Percentiles rank a stretch among this genome's conserved stretches.
These are phyloP conservation scores for Labia minor DNA, from an alignment of 2,888 invertebrate genomes.

Conservation along the genomic window DNA sequence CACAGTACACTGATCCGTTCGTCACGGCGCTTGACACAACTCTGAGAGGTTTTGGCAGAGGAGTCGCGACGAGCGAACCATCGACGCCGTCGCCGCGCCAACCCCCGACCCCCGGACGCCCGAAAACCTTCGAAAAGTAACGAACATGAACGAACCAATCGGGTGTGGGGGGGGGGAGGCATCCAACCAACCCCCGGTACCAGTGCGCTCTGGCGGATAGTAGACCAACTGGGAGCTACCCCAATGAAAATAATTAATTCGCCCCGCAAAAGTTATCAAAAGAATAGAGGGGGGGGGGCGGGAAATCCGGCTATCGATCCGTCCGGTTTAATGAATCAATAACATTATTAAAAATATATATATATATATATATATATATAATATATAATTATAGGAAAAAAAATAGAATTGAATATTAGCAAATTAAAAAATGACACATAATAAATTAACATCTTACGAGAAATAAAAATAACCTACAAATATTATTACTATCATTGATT, in stretches of 20 bases:
- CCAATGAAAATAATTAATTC: too few species aligned
- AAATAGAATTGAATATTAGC: too few species aligned
- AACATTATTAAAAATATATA: too few species aligned
- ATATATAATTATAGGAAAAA: too few species aligned
- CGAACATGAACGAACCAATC: neutral
- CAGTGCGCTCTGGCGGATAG: neutral
- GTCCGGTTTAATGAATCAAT: neutral
- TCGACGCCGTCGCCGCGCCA: neutral
- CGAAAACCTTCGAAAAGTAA: neutral
- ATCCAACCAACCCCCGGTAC: neutral
- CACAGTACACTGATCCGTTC: neutral
- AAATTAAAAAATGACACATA: too few species aligned
- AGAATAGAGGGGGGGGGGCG: neutral
- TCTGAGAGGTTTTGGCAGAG: neutral
- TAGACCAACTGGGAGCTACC: neutral
- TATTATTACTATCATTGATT: too few species aligned
- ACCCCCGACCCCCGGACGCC: neutral
- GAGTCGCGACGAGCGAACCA: neutral
- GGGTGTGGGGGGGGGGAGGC: neutral
- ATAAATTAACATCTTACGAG: too few species aligned
- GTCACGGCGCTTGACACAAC: neutral
- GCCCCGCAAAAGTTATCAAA: neutral
- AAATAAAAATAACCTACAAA: too few species aligned
- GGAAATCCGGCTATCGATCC: constrained; percentile 13
- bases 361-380: too few species aligned